Conservation (phyloP, 2,113 vertebrate species). For the Ameiurus melas region DNA sequence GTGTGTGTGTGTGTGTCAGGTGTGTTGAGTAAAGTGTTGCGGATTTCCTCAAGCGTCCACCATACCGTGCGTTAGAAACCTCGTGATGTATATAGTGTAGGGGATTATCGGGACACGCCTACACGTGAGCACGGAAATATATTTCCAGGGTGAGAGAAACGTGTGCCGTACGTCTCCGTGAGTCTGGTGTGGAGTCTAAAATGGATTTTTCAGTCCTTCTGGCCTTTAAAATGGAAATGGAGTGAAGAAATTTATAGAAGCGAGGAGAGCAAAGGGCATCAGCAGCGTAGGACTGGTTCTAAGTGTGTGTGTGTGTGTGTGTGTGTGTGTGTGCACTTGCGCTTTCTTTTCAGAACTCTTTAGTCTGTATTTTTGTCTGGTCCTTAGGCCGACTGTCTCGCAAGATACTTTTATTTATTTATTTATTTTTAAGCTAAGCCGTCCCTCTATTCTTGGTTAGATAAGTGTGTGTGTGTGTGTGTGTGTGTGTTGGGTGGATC, state of each 20-base stretch:
- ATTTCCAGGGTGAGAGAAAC: no score
- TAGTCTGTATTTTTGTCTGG: background rate
- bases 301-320: background rate
- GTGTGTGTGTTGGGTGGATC: background rate
- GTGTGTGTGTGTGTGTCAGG: no score
- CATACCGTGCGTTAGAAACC: background rate
- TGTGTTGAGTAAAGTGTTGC: no score
- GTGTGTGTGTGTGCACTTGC: background rate
- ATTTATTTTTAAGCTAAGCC: background rate
- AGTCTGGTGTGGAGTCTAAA: background rate
- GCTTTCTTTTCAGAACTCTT: background rate
- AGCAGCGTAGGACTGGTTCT: background rate
- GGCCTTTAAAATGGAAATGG: background rate
- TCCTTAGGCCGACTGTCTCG: background rate
- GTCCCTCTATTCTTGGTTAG: background rate
- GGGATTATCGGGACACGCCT: background rate
- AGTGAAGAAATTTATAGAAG: background rate
- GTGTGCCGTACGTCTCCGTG: no score
- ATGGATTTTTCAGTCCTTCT: background rate
- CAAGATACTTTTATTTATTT: no score
- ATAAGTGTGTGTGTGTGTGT: conserved; percentile 2
- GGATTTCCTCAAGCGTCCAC: background rate
- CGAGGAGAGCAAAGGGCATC: background rate
- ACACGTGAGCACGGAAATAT: background rate
- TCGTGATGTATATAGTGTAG: background rate